A percentile compares a stretch with the other conserved stretches of the same genome.
Conservation (phyloP, 2,797 vertebrate species). For the Triplophysa bombifrons region DNA sequence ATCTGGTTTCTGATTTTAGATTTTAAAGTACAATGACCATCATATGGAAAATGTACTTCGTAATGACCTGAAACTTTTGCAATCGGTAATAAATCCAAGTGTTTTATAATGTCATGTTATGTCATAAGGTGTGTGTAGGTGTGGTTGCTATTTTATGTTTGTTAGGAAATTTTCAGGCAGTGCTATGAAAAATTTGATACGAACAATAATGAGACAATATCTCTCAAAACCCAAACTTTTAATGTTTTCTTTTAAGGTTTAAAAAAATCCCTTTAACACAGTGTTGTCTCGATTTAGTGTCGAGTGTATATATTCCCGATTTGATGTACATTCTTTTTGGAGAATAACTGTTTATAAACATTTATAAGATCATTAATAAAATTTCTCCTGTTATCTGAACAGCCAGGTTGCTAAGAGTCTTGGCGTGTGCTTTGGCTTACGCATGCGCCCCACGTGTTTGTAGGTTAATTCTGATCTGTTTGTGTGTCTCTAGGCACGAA, state of each 20-base stretch:
- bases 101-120: neutral
- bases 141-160: neutral
- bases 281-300: too few relatives aligned
- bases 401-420: neutral
- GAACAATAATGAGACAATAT: too few relatives aligned
- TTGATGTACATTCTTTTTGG: too few relatives aligned
- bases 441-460: slow-evolving; percentile 7
- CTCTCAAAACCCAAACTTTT: too few relatives aligned
- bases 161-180: neutral
- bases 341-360: too few relatives aligned
- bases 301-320: too few relatives aligned
- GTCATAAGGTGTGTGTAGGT: neutral
- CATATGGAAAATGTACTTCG: neutral
- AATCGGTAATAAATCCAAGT: neutral
- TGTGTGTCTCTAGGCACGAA: slow-evolving; percentile 44
- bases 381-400: neutral
- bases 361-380: too few relatives aligned
- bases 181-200: too few relatives aligned
- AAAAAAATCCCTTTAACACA: too few relatives aligned
- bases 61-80: neutral
- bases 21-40: neutral
- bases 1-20: neutral
- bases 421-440: neutral
- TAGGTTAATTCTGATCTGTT: slow-evolving; percentile 2
- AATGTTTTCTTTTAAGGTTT: too few relatives aligned